Base-by-base conservation (phyloP, 2,797 vertebrate species). In the Typhlichthys eigenmanni region DNA sequence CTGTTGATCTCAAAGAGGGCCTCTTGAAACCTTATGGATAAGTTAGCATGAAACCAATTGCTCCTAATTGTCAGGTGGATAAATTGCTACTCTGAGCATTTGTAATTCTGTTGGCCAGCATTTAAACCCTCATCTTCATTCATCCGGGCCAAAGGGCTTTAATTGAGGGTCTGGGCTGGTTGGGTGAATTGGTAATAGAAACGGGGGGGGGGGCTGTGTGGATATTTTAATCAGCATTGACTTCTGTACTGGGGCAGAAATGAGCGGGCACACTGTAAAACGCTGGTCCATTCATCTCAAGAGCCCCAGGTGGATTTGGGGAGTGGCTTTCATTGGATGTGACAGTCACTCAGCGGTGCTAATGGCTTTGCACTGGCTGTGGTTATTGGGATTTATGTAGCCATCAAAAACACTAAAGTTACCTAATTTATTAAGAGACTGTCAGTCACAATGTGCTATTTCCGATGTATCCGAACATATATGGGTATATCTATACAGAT, bases 221-320 rank as follows among this genome's bases (percentile, higher is more conserved):
- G 86, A 88, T 90, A 89, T 92, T 93, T 92, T 92, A 92, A 92
- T 93, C 92, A 92, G 87, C 81, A 75, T 55, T 87, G 87, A 87
- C 88, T 92, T 82, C 80, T 90, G 84, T 85, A 80, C 76, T 45
- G 47, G 84, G 79, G 72, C 81, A 85, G 77, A 77, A 76, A 87
- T 84, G 82, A 84, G 76, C 60, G 69, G 64, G 75, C 17, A 56
- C 51, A n/a, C 69, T 62, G 10, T n/a, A 52, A 73, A 83, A 73
- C 58, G 45, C 75, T 2, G 24, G 73, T 69, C 80, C 86, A 87
- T 90, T 84, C 83, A 83, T 90, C 88, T 88, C 71, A 62, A 60
- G 51, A 67, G 86, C 76, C 75, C 76, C 70, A 69, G 73, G 74
- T 83, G 78, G 71, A 85, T 72, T 71, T 76, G 75, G 68, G 73